Base-by-base conservation (phyloP, 2,797 vertebrate species). In the Poecilia wingei region DNA sequence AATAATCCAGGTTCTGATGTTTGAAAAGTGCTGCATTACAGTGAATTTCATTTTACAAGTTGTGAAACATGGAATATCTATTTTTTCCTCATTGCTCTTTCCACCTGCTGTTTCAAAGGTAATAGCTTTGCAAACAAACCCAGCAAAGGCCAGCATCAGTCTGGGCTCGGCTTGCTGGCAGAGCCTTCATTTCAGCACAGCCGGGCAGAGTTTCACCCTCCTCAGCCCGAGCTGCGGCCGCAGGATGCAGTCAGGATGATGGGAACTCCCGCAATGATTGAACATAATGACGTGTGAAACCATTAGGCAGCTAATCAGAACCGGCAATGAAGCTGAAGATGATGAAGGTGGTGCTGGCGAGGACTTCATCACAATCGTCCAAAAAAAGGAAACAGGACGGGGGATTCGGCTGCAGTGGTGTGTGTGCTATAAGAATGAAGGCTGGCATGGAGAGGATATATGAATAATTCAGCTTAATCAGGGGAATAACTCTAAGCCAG, bases 201-300 rank as follows among this genome's bases (percentile, higher is more conserved):
- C 43, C 69, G 2, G 41, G 10, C 76, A 71, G 22, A 20, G 22
- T 22, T 57, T 78, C 0, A 0, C 64, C 53, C 66, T 66, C 69
- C 43, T 69, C 78, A 72, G 81, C 71, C 1, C 13, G 51, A 55
- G 47, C 78, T 25, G 66, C 22, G 76, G 79, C 82, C 74, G 74
- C 82, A 82, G 87, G 85, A 88, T 84, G 84, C 84, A 88, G 70
- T 78, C 49, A 4, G 31, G 77, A 81, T 74, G 51, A 77, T 57
- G 73, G 82, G 82, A 70, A 79, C 86, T 86, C 90, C 84, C 69
- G 31, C 77, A 8, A 72, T 89, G 91, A 91, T 92, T 89, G 91
- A 90, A 90, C 89, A 91, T 93, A 94, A 94, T 91, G 93, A 87
- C 86, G 85, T 89, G 91, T 92, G 91, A 92, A 88, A 77, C 80